A percentile compares a stretch with the other conserved stretches of the same genome.
These are phyloP conservation scores for Phalacrocorax pelagicus DNA, from an alignment of 2,113 vertebrate genomes.

Conservation along the genomic window DNA sequence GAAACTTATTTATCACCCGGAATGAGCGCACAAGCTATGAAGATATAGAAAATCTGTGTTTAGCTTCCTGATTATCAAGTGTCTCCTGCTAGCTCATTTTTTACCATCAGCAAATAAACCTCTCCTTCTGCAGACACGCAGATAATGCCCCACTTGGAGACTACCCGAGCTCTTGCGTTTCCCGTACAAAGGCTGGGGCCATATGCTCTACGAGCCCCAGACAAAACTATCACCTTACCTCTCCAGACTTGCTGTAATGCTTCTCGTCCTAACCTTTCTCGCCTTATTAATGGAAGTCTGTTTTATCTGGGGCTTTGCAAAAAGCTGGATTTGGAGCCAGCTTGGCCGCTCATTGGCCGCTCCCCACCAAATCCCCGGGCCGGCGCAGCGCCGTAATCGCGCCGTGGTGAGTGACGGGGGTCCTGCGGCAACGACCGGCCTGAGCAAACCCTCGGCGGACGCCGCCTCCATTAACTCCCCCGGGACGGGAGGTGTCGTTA, in stretches of 20 bases:
- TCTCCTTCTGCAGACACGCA: neutral
- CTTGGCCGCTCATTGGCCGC: slow-evolving; percentile 68
- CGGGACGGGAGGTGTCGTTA: neutral
- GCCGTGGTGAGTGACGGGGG: slow-evolving; percentile 58
- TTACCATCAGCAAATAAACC: neutral
- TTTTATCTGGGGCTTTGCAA: slow-evolving; percentile 72
- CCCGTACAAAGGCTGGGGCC: slow-evolving; percentile 36
- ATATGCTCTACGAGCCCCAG: slow-evolving; percentile 67
- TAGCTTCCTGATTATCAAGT: neutral
- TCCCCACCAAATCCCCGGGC: slow-evolving; percentile 67
- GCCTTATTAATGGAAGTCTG: slow-evolving; percentile 54
- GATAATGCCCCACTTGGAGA: neutral
- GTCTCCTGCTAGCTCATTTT: neutral
- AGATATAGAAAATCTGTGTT: neutral
- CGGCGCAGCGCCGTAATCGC: slow-evolving; percentile 3
- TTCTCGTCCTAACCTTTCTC: slow-evolving; percentile 70
- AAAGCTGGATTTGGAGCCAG: slow-evolving; percentile 55
- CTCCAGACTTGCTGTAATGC: slow-evolving; percentile 59
- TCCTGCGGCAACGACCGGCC: neutral
- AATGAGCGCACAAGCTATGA: neutral
- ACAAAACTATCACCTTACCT: slow-evolving; percentile 77
- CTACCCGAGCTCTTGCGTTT: neutral
- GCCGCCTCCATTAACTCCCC: slow-evolving; percentile 70
- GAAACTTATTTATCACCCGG: neutral
- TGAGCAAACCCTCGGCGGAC: neutral